Percentiles rank a stretch among this genome's conserved stretches.
Evolutionary conservation across 2,888 invertebrate genomes (phyloP).

Genomic region (Cartodere bifasciata): DNA sequence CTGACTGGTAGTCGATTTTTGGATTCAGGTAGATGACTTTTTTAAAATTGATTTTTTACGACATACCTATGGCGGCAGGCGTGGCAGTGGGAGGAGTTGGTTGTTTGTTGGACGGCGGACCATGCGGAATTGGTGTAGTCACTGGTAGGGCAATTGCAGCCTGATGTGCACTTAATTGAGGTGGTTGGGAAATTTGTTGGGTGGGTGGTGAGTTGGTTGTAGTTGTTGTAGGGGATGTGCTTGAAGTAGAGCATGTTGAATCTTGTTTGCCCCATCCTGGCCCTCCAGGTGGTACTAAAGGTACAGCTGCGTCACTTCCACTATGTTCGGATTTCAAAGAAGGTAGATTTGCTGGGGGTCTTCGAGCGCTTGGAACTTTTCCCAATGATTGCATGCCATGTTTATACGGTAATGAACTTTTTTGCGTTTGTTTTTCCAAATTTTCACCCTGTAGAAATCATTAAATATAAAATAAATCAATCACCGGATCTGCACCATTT

Average conservation of each 20-base stretch:
- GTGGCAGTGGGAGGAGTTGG: slow-evolving; percentile 13
- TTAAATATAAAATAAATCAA: too few relatives aligned
- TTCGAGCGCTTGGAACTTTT: slow-evolving; percentile 95
- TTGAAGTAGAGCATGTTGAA: slow-evolving; percentile 38
- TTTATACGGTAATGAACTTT: slow-evolving; percentile 85
- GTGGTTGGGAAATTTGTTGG: slow-evolving; percentile 16
- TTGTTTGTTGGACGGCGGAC: slow-evolving; percentile 18
- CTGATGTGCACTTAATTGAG: slow-evolving; percentile 29
- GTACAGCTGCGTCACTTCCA: slow-evolving; percentile 64
- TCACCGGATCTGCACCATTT: too few relatives aligned
- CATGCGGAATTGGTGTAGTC: slow-evolving; percentile 27
- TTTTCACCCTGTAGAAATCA: slow-evolving; percentile 68
- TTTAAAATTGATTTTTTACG: too few relatives aligned
- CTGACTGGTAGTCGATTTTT: too few relatives aligned
- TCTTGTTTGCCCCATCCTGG: slow-evolving; percentile 59
- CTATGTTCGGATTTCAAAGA: slow-evolving; percentile 94
- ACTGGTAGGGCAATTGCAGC: slow-evolving; percentile 32
- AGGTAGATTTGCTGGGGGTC: slow-evolving; percentile 97
- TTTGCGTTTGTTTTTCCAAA: slow-evolving; percentile 77
- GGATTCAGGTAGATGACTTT: too few relatives aligned
- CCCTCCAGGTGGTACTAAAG: slow-evolving; percentile 66
- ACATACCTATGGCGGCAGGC: too few relatives aligned
- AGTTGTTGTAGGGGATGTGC: slow-evolving; percentile 24
- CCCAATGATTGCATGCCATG: slow-evolving; percentile 99
- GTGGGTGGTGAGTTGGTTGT: slow-evolving; percentile 15